Evolutionary conservation across 2,888 invertebrate species (phyloP), one percentile per base, ranked within the genome.

Genomic region (Zelleria hepariella): DNA sequence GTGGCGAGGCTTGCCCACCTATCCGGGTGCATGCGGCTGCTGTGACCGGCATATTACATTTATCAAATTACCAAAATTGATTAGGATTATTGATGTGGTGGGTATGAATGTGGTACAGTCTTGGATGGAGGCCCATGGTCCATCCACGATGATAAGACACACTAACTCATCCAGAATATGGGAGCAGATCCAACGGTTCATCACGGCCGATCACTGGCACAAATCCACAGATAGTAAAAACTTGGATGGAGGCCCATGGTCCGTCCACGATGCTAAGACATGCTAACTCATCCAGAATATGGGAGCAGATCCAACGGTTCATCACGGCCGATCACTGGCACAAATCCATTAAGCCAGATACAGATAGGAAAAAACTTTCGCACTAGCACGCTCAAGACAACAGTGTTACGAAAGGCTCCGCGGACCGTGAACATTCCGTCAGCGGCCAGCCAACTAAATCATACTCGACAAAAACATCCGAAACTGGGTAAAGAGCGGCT

Each of bases 401-500:
- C 76, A 80, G 79, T 85, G 86, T 88, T 88, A 85, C 87, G 86
- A 87, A 87, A 86, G 83, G 78, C 64, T 76, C 85, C 68, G 68
- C 77, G 76, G 80, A 86, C 76, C 88, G 86, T 87, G 77, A 88
- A 88, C 86, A 88, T 88, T 87, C 88, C 86, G 77, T 73, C 73
- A 73, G 71, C 75, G 74, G 74, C 73, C 71, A 80, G 77, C 77
- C 70, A 73, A 74, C 74, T 73, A 72, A 73, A 73, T 72, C 73
- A 69, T 51, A 47, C 54, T 42, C 15, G 69, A 82, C 78, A 83
- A 85, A 84, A 85, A 84, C 81, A 70, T 71, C 77, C 74, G 77
- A 57, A 57, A 23, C 26, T 25, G 32, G 32, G 47, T 54, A 26
- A n/a, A 24, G 18, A 54, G 47, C 23, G 20, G 48, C 23, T 24